These are phyloP conservation scores for Rousettus madagascariensis DNA, from an alignment of 2,797 vertebrate genomes.

Conservation along the genomic window DNA sequence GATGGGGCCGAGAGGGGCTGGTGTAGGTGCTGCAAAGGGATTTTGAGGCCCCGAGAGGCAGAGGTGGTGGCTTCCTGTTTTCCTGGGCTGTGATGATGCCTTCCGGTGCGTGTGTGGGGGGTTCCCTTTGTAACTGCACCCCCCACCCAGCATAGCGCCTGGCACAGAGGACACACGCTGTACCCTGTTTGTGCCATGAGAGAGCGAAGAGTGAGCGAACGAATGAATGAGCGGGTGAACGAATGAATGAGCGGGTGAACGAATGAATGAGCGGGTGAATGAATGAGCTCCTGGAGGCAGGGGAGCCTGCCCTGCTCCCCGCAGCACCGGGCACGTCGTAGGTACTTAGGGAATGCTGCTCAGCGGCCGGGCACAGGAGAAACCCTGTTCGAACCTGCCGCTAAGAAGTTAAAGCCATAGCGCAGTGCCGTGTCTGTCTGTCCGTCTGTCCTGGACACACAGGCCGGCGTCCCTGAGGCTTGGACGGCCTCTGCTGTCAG, in stretches of 20 bases:
- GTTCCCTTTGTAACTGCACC: not conserved
- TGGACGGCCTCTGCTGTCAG: not conserved
- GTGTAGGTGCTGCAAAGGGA: not conserved
- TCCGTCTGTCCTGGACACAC: accelerated
- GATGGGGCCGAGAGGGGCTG: accelerated
- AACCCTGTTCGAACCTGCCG: accelerated
- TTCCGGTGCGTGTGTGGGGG: not conserved
- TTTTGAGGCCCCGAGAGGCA: not conserved
- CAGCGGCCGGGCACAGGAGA: accelerated
- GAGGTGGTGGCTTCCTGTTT: not conserved
- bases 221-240: not conserved
- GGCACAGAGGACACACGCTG: accelerated
- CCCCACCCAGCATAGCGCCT: not conserved
- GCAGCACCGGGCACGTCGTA: not conserved
- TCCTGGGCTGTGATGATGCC: not conserved
- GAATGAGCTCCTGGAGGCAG: not conserved
- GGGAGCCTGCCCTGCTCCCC: not conserved
- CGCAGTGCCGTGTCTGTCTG: not conserved
- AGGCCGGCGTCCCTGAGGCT: accelerated
- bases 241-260: not conserved
- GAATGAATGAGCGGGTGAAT: not conserved
- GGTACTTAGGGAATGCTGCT: not conserved
- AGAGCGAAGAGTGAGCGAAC: not conserved
- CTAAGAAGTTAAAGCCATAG: not conserved
- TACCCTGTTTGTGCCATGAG: not conserved